phyloP scores from a whole-genome alignment of 2,797 vertebrate species.

The Chloroceryle amazona region DNA sequence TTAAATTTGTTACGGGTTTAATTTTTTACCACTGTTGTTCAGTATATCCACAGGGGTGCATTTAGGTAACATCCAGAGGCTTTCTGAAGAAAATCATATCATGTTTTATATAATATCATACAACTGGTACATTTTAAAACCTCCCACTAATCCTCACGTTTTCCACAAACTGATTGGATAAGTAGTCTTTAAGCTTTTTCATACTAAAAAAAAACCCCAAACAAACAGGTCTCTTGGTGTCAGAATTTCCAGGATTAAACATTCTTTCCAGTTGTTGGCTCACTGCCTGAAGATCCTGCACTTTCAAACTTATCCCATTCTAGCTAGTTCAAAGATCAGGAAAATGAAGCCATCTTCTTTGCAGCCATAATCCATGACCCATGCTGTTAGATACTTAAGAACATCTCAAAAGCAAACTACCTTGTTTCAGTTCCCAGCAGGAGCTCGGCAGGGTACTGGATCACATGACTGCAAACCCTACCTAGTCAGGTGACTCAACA shows the following conservation, averaged over 20 bases:
- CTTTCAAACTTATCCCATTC: slow-evolving; percentile 60
- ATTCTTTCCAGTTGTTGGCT: slow-evolving; percentile 50
- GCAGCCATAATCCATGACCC: slow-evolving; percentile 62
- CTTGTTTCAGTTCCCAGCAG: slow-evolving; percentile 51
- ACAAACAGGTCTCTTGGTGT: neutral
- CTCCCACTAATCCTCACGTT: neutral
- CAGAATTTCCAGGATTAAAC: slow-evolving; percentile 65
- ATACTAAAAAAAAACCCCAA: neutral
- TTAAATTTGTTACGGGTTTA: neutral
- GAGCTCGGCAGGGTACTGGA: slow-evolving; percentile 35
- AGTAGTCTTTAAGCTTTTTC: neutral
- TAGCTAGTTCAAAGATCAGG: slow-evolving; percentile 63
- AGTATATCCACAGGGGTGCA: neutral
- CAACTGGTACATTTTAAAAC: neutral
- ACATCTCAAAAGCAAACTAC: slow-evolving; percentile 75
- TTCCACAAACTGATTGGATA: neutral
- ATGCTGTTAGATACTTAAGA: slow-evolving; percentile 73
- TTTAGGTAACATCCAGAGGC: neutral
- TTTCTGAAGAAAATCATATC: neutral
- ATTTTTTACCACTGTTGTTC: neutral
- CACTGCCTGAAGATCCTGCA: slow-evolving; percentile 49
- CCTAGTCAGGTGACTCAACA: slow-evolving; percentile 55
- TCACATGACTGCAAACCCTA: slow-evolving; percentile 35
- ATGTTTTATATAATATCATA: neutral
- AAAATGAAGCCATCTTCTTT: slow-evolving; percentile 79